A percentile compares a stretch with the other conserved stretches of the same genome.
Conservation (phyloP, 1,140 invertebrate species). For the Pseudomyrmex flavicornis region DNA sequence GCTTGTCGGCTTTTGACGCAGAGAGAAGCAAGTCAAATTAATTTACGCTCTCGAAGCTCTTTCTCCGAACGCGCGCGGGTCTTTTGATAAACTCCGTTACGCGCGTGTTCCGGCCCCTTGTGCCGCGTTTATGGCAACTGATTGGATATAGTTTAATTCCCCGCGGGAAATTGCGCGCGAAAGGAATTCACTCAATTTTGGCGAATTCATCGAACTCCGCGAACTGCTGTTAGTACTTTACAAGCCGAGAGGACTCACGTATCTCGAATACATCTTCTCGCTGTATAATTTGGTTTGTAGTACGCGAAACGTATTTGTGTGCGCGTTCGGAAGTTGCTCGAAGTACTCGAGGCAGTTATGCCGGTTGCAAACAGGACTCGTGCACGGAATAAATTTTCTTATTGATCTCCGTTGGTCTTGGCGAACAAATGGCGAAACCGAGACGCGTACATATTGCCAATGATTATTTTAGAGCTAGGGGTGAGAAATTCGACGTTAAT, state of each 20-base stretch:
- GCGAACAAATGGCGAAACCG: slow-evolving; percentile 6
- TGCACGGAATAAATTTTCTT: slow-evolving; percentile 43
- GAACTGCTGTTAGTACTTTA: not conserved
- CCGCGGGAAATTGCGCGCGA: not conserved
- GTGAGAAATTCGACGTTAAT: not conserved
- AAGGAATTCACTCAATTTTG: not conserved
- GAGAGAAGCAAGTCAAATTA: slow-evolving; percentile 42
- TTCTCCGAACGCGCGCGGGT: not conserved
- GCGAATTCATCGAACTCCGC: slow-evolving; percentile 16
- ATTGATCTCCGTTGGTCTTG: slow-evolving; percentile 13
- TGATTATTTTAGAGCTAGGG: not conserved
- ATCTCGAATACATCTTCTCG: slow-evolving; percentile 34
- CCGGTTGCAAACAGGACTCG: slow-evolving; percentile 24
- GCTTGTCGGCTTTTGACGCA: not conserved
- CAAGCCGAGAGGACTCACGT: slow-evolving; percentile 5
- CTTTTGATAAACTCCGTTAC: slow-evolving; percentile 37
- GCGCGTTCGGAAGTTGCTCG: not conserved
- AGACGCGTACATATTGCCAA: not conserved
- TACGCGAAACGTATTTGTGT: slow-evolving; percentile 1
- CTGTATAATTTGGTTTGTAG: slow-evolving; percentile 44
- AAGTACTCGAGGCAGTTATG: slow-evolving; percentile 26
- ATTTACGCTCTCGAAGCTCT: slow-evolving; percentile 39
- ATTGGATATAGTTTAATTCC: slow-evolving; percentile 3
- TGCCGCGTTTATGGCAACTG: not conserved
- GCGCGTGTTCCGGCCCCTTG: slow-evolving; percentile 20